These are phyloP conservation scores for Leucophenga montana DNA, from an alignment of 2,888 invertebrate genomes.

Conservation along the genomic window DNA sequence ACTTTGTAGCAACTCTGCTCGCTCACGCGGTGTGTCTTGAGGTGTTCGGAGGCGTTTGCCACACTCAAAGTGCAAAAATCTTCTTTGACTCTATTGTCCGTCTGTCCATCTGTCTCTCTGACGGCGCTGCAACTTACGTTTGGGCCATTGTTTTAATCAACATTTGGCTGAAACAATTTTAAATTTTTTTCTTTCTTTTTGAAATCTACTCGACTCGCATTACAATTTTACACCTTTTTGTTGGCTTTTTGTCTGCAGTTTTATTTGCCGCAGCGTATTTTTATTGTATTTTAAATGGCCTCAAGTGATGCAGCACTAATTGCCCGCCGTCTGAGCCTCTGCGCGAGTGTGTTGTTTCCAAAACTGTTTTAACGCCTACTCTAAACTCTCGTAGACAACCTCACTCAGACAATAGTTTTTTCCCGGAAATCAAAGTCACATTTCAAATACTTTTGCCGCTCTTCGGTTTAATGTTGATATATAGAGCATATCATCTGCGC, in stretches of 20 bases:
- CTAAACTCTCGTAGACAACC: constrained; percentile 6
- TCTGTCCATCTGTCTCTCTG: constrained; percentile 42
- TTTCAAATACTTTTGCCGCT: neutral
- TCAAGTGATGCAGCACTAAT: constrained; percentile 67
- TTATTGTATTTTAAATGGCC: constrained; percentile 67
- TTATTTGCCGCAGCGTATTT: constrained; percentile 26
- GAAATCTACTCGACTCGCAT: neutral
- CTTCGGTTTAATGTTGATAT: constrained; percentile 48
- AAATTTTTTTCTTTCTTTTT: constrained; percentile 24
- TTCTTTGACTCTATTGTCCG: constrained; percentile 9
- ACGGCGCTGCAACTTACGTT: constrained; percentile 53
- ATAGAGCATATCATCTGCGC: constrained; percentile 65
- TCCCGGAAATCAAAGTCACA: constrained; percentile 61
- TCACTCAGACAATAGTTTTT: constrained; percentile 34
- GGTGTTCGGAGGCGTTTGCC: neutral
- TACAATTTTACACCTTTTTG: constrained; percentile 62
- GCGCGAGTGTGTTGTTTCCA: constrained; percentile 44
- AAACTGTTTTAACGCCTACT: constrained; percentile 56
- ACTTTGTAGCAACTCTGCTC: neutral
- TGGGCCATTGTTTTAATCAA: constrained; percentile 52
- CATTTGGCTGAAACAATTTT: constrained; percentile 42
- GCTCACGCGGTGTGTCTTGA: neutral
- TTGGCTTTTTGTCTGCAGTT: constrained; percentile 31
- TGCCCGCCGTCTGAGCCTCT: constrained; percentile 54
- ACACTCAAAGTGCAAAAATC: constrained; percentile 46